Evolutionary conservation across 2,113 vertebrate genomes (phyloP), one percentile per base, ranked within the genome.

Genomic region (Phocoena phocoena): DNA sequence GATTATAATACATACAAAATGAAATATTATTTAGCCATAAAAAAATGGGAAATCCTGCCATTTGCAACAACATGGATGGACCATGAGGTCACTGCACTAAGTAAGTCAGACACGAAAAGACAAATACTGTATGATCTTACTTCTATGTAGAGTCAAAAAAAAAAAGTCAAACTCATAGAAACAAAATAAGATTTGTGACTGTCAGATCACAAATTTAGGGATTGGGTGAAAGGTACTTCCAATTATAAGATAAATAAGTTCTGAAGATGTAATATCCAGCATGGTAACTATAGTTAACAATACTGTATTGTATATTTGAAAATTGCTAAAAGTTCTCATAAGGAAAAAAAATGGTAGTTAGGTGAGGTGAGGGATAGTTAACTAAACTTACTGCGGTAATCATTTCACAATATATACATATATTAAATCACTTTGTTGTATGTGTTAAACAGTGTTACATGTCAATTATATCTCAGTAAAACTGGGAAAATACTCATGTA

Each of bases 281-380:
- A 17, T 33, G 68, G 62, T 68, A 17, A 79, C 38, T 87, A 28
- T 36, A 79, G 50, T 60, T 68, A 87, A 93, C n/a, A 86, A 67
- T 20, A 74, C 41, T 63, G 15, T 71, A 80, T 4, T 88, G n/a
- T 58, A 50, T 71, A 88, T 81, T 81, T 94, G 26, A 81, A 53
- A 94, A 67, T 28, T 81, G 41, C 76, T 88, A 41, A 94, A 94
- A 81, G 53, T 88, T 81, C 73, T 80, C 36, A 88, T 68, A 88
- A 65, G 65, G n/a, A 60, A 50, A 85, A 88, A 94, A 71, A 60
- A 67, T n/a, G 13, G 0, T 62, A 88, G 63, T 58, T 81, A 60
- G 33, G 76, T 88, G 65, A 88, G 9, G 53, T 62, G 18, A 88
- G 2, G 33, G 17, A 88, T 73, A 9, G 9, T 71, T 82, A 88